Base-by-base conservation (phyloP, 2,888 invertebrate species). In the Scotopteryx bipunctaria region DNA sequence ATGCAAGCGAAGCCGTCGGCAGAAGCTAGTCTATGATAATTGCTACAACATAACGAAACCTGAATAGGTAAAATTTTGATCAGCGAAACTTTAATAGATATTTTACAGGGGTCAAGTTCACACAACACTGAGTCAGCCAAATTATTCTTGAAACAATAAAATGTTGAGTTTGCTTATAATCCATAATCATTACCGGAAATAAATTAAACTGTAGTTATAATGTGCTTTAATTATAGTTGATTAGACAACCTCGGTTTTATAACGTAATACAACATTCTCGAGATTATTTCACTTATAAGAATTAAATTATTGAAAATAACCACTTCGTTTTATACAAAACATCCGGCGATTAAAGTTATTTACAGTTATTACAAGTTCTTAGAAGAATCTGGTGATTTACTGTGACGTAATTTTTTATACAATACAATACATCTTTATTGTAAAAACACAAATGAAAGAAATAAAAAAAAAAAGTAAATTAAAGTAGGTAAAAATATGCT, bases 261-360 rank as follows among this genome's bases (percentile, higher is more conserved):
- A 37, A 23, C 33, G 6, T 35, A 6, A 9, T 27, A 27, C n/a
- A 27, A 9, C 6, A 27, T 40, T 25, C 0, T 13, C 19, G 3
- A n/a, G 17, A 31, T 41, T 16, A 33, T 16, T 33, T 23, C 4
- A 37, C 14, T 13, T 35, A 19, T 13, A 11, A 3, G 15, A 32
- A 31, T 14, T 31, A 31, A 5, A 8, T 6, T 14, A 14, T 31
- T 13, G 6, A 17, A 37, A 25, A 23, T 45, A 46, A 37, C 16
- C n/a, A 17, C 16, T 43, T 27, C 0, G 29, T 27, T 21, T 36
- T 1, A 21, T 14, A 9, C 35, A 23, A 17, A 25, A 33, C 37
- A 38, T 50, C 54, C 54, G 44, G 48, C 6, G 19, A 41, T 49
- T 45, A 8, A 54, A 25, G 31, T 40, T 44, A 23, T 36, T 48